phyloP scores from a whole-genome alignment of 1,140 invertebrate species.

The Nomia melanderi region DNA sequence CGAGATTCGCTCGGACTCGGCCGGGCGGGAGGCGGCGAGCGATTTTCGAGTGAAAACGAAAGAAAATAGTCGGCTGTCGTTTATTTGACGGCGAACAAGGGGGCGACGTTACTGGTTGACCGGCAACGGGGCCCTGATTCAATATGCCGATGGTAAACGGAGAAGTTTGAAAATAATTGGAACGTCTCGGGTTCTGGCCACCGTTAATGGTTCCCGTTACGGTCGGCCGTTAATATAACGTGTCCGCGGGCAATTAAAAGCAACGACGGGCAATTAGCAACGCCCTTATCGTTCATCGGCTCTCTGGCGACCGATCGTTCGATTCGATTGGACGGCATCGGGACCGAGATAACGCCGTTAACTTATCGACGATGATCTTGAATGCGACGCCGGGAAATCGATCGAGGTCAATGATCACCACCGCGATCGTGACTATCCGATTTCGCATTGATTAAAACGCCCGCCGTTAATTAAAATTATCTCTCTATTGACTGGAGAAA shows the following conservation, averaged over 20 bases:
- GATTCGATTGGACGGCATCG: not conserved
- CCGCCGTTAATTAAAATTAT: too few relatives aligned
- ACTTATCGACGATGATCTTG: conserved; percentile 13
- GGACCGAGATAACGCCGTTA: conserved; percentile 19
- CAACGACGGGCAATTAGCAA: conserved; percentile 40
- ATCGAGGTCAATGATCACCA: conserved; percentile 28
- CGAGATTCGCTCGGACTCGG: too few relatives aligned
- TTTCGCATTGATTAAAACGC: not conserved
- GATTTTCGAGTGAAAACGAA: too few relatives aligned
- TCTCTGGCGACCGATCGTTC: conserved; percentile 16
- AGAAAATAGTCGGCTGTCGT: too few relatives aligned
- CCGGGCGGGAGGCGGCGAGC: too few relatives aligned
- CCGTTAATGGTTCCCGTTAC: conserved; percentile 37
- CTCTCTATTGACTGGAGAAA: too few relatives aligned
- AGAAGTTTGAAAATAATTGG: conserved; percentile 14
- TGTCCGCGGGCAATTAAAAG: conserved; percentile 36
- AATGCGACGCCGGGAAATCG: conserved; percentile 20
- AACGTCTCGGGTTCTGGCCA: not conserved
- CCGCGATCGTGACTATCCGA: not conserved
- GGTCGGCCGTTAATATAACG: conserved; percentile 24
- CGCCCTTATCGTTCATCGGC: conserved; percentile 29
- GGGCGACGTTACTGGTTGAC: too few relatives aligned
- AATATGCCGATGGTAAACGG: not conserved
- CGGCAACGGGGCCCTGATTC: too few relatives aligned
- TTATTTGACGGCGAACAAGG: too few relatives aligned